These are phyloP conservation scores for Clamator glandarius DNA, from an alignment of 2,797 vertebrate species.

Conservation along the genomic window DNA sequence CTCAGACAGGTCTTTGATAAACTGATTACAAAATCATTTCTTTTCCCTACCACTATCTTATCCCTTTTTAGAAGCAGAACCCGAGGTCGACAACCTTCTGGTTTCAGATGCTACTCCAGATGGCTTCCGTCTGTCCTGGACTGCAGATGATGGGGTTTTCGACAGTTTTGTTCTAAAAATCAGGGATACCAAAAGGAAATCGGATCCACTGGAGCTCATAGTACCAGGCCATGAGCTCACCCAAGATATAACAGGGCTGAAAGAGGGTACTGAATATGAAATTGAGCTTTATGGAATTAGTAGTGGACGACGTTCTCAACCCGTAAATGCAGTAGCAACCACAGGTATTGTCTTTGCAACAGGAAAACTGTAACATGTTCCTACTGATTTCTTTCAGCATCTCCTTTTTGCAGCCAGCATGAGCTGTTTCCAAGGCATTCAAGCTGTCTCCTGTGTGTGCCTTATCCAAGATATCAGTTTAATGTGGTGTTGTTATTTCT, in stretches of 20 bases:
- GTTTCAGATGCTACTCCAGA: constrained; percentile 85
- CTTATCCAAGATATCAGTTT: neutral
- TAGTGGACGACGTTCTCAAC: constrained; percentile 86
- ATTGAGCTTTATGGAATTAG: constrained; percentile 89
- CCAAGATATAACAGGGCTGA: constrained; percentile 82
- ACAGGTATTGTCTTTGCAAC: constrained; percentile 88
- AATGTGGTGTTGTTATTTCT: neutral
- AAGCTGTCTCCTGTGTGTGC: neutral
- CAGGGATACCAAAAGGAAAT: constrained; percentile 79
- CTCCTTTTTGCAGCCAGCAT: neutral
- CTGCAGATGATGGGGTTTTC: constrained; percentile 88
- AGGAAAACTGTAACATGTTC: neutral
- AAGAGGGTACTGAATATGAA: constrained; percentile 88
- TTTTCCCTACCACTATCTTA: constrained; percentile 48
- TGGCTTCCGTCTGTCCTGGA: constrained; percentile 91
- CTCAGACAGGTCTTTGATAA: neutral
- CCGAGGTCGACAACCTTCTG: constrained; percentile 89
- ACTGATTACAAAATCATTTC: neutral
- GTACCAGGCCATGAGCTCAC: constrained; percentile 85
- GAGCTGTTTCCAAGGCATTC: neutral
- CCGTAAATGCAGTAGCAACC: constrained; percentile 82
- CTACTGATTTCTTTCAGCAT: neutral
- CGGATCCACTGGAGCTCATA: constrained; percentile 84
- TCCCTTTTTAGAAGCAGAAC: constrained; percentile 88
- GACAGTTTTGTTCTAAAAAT: constrained; percentile 93